Evolutionary conservation across 2,888 invertebrate species (phyloP), one percentile per base, ranked within the genome.

Genomic region (Campoplex nolae): DNA sequence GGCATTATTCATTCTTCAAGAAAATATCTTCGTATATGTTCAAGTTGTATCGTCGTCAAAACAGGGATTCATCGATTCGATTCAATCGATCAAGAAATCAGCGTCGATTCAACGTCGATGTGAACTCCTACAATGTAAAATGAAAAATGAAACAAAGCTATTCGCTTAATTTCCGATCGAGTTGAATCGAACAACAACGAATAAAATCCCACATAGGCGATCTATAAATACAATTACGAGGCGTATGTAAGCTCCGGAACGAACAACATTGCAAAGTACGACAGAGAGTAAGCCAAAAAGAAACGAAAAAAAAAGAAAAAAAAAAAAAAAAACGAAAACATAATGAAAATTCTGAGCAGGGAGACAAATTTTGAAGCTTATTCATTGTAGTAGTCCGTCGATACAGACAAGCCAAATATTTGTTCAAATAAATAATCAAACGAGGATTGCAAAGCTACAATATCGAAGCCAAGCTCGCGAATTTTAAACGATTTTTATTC

Each of bases 171-270:
- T 51, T 32, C 11, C 68, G 70, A 78, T 58, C 58, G 16, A 56
- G 51, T 18, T n/a, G 32, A 67, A 65, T 42, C 54, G 70, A 77
- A 58, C 3, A 71, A 58, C 28, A 65, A 83, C 62, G 58, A 28
- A 78, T 56, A 90, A 89, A 90, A 89, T 90, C 89, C 86, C 88
- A n/a, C 18, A 35, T 91, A 92, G 93, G 92, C 93, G 93, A 94
- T 93, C 92, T 93, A 94, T 94, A 94, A 94, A 94, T 94, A 94
- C 93, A 83, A 94, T 91, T 93, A 94, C 93, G 94, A 93, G 93
- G 93, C 93, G 92, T 88, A 73, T 93, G 81, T 93, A 94, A 94
- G 93, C 94, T 94, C 93, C 90, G 91, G 88, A 90, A 92, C 91
- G 91, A 83, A 92, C 92, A 92, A 93, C 92, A 93, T 92, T 92